These are phyloP conservation scores for Electrophaes corylata DNA, from an alignment of 2,888 invertebrate genomes.

Conservation along the genomic window DNA sequence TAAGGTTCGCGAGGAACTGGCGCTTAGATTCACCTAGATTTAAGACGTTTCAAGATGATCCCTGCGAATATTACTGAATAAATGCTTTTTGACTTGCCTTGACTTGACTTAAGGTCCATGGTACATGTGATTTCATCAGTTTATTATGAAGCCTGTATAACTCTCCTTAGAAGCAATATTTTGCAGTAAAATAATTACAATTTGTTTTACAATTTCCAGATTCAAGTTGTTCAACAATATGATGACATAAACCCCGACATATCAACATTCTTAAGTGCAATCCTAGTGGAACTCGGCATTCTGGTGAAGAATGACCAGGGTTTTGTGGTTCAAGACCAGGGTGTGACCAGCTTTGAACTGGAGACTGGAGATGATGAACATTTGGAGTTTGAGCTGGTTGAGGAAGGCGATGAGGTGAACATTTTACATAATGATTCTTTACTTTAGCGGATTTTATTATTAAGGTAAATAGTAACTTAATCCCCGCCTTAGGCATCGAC, in stretches of 20 bases:
- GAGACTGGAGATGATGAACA: conserved; percentile 58
- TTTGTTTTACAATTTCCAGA: conserved; percentile 22
- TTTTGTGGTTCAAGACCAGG: conserved; percentile 45
- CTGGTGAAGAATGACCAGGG: conserved; percentile 47
- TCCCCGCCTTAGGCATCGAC: too few species aligned
- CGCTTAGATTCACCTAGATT: too few species aligned
- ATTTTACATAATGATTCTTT: background rate
- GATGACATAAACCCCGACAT: conserved; percentile 44
- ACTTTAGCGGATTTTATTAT: background rate
- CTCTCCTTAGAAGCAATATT: too few species aligned
- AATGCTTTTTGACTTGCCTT: too few species aligned
- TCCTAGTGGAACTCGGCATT: conserved; percentile 63
- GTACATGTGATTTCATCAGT: too few species aligned
- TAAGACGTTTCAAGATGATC: too few species aligned
- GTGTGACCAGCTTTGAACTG: conserved; percentile 53
- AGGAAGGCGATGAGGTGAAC: conserved; percentile 66
- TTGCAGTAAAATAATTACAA: too few species aligned
- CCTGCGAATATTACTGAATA: too few species aligned
- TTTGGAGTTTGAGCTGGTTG: conserved; percentile 57
- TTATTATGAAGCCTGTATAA: too few species aligned
- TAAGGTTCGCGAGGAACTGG: too few species aligned
- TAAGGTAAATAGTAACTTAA: too few species aligned
- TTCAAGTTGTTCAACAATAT: conserved; percentile 24
- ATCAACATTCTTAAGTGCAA: conserved; percentile 55
- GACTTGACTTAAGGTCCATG: too few species aligned